phyloP scores from a whole-genome alignment of 2,113 vertebrate species.

The Gnathonemus echidnorhynchus region DNA sequence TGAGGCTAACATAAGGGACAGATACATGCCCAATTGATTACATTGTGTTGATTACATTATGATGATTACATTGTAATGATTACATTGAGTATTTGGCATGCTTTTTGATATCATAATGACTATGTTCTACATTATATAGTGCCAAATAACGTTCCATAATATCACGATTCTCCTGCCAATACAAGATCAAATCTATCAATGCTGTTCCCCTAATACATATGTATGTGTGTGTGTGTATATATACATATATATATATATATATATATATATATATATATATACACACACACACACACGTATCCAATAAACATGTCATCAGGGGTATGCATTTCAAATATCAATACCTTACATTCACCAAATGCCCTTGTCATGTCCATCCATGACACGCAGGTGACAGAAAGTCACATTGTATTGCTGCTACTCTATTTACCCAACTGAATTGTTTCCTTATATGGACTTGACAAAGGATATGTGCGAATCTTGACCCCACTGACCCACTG shows the following conservation, averaged over 20 bases:
- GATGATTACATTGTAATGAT: no score
- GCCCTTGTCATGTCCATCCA: conserved; percentile 22
- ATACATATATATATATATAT: neutral
- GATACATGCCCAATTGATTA: no score
- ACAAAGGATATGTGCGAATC: neutral
- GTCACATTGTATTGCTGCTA: conserved; percentile 18
- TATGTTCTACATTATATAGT: no score
- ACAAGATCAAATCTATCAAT: neutral
- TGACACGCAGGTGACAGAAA: conserved; percentile 50
- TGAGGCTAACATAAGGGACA: no score
- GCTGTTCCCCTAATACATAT: neutral
- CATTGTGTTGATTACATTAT: no score
- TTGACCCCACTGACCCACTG: neutral
- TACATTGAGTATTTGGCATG: no score
- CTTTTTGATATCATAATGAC: no score
- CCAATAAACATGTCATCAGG: conserved; percentile 48
- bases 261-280: neutral
- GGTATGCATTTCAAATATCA: conserved; percentile 32
- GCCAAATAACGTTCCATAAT: neutral
- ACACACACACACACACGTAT: conserved; percentile 41
- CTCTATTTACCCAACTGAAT: conserved; percentile 4
- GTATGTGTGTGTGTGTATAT: neutral
- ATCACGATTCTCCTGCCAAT: neutral
- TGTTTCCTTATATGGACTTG: conserved; percentile 10
- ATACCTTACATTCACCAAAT: conserved; percentile 22